Conservation (phyloP, 2,113 vertebrate genomes). For the Rhagologus leucostigma region DNA sequence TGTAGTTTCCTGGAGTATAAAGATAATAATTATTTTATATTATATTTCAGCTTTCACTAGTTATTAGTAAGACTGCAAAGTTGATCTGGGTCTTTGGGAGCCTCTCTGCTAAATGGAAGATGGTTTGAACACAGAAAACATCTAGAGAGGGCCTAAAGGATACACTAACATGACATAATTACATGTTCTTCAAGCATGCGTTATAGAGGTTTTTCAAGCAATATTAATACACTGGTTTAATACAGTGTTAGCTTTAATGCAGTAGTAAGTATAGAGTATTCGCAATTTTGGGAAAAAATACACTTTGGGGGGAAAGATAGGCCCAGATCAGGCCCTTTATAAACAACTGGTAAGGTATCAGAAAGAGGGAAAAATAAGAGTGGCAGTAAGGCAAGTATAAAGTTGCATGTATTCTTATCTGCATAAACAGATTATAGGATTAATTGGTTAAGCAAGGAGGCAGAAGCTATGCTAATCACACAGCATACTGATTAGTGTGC, state of each 20-base stretch:
- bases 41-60: neutral
- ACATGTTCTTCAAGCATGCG: neutral
- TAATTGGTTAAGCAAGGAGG: neutral
- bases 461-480: neutral
- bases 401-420: neutral
- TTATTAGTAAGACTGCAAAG: neutral
- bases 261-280: neutral
- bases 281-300: neutral
- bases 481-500: neutral
- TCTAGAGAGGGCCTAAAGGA: neutral
- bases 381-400: neutral
- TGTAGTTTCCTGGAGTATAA: neutral
- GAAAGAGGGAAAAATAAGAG: neutral
- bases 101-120: neutral
- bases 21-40: slow-evolving; percentile 1
- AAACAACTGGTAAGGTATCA: neutral
- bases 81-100: neutral
- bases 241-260: neutral
- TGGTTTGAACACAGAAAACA: neutral
- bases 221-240: neutral
- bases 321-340: neutral
- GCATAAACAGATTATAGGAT: neutral
- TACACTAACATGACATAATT: neutral
- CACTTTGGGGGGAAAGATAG: neutral
- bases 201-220: neutral